Evolutionary conservation across 1,140 invertebrate genomes (phyloP), one percentile per base, ranked within the genome.

Genomic region (Cydia pomonella): DNA sequence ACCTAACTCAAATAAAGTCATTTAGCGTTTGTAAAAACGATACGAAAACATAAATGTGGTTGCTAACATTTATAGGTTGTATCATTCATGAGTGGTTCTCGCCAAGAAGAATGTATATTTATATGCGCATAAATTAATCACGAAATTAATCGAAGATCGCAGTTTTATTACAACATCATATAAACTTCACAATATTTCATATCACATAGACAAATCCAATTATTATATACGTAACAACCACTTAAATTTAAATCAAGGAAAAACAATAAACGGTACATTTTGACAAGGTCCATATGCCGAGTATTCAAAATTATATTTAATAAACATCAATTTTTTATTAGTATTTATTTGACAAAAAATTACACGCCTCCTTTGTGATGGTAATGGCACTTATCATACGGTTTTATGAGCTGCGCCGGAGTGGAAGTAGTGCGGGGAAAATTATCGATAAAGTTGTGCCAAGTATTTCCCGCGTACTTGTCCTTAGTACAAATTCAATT

Each of bases 291-390:
- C 53, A 53, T 53, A 66, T 33, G 63, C 63, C 63, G 29, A 25
- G 27, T 29, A 33, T 87, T 83, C 76, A 74, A 86, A 85, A 84
- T 88, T 87, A 87, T 89, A 89, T 91, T 91, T 90, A 89, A 89
- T 91, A 91, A 91, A 90, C 84, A 87, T 87, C 80, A 85, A 86
- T 82, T 79, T 85, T 91, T 88, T 89, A 91, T 90, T 90, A 90
- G 78, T 87, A 92, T 91, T 92, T 91, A 92, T 92, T 90, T 90
- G 90, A 92, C 90, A 92, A 92, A 91, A 87, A 92, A 91, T 91
- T 90, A 91, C 87, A 90, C 84, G 85, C 82, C 82, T 90, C 87
- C 82, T 90, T 92, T 92, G 88, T 90, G 87, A 91, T 90, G 86
- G 84, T 90, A 90, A 92, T 90, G 86, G 83, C 76, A 77, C 81